Base-by-base conservation (phyloP, 2,113 vertebrate species). In the Vireo altiloquus region DNA sequence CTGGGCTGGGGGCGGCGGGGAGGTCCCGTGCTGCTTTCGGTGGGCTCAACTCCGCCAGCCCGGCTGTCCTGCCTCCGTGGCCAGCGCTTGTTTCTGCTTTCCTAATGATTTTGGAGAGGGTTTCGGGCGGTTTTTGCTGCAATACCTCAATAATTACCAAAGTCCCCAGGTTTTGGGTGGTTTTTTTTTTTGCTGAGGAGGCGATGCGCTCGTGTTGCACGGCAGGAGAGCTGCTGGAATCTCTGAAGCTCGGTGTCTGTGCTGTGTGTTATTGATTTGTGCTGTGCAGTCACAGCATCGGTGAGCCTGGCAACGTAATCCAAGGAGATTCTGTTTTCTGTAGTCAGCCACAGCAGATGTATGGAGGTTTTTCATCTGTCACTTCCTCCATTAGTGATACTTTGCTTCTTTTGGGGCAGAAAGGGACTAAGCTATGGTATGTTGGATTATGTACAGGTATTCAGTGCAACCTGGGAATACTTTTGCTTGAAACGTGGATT, bases 11-110 rank as follows among this genome's bases (percentile, higher is more conserved):
- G 4, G 0, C 1, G 20, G 7, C 1, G 10, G 4, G 1, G 15
- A 27, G 0, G 19, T 1, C 30, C 30, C 13, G 0, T 0, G 7
- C 0, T 11, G 63, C 0, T 56, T 50, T 24, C 11, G 83, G 23
- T 19, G 59, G 64, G 14, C 46, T 91, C 60, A 75, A 66, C 49
- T 90, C 81, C 9, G 64, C 42, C 3, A 90, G 63, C 54, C 16
- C 2, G 12, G 10, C 0, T 61, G 65, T 2, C 7, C 0, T 1
- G 15, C 71, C 4, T 13, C 49, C 23, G 30, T 9, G 63, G 40
- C 71, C 12, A 42, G 2, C 56, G 24, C 79, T 77, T 76, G 69
- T 69, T 64, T 11, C 49, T 71, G 9, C 57, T 71, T 10, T 6
- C 15, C 15, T 1, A 1, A 13, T 4, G 59, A 2, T 52, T 70